Evolutionary conservation across 2,888 invertebrate species (phyloP), one percentile per base, ranked within the genome.

Genomic region (Eupithecia subumbrata): DNA sequence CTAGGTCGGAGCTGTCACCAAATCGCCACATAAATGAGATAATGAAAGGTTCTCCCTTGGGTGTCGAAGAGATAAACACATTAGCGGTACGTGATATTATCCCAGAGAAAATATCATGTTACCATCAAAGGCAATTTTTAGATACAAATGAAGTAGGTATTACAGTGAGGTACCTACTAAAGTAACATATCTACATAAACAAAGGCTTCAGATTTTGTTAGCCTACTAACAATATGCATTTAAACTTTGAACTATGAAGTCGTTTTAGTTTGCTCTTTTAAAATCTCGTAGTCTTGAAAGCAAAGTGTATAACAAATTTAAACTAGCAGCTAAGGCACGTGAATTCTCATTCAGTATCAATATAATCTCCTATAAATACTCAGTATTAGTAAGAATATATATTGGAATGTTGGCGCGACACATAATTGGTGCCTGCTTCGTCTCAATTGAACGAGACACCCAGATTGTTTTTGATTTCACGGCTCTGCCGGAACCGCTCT

Each of bases 51-150:
- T 34, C 48, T 56, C 68, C 43, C 74, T 76, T 76, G 79, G 71
- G 77, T 69, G 43, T 68, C 52, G 77, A 76, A 79, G 78, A 80
- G 77, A 77, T 79, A 83, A 83, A 82, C 82, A 85, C 76, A 82
- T 84, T 81, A 81, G 76, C 69, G 79, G 78, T 77, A 81, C 74
- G 60, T 64, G 79, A 82, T 84, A 78, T 77, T 79, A 72, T 74
- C 71, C 70, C 76, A 71, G 37, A 72, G 72, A 78, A 81, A 77
- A 75, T 78, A 82, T 78, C 70, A 63, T 70, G 69, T 82, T 82
- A 79, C 79, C 80, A 79, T 78, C 71, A 64, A 78, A 77, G 34
- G 73, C 69, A 68, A 63, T 25, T 18, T 45, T 25, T 40, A 37
- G 37, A 9, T 12, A 56, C 3, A 56, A 56, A 56, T 48, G 48